Base-by-base conservation (phyloP, 2,797 vertebrate species). In the Brachyalestes nurse region DNA sequence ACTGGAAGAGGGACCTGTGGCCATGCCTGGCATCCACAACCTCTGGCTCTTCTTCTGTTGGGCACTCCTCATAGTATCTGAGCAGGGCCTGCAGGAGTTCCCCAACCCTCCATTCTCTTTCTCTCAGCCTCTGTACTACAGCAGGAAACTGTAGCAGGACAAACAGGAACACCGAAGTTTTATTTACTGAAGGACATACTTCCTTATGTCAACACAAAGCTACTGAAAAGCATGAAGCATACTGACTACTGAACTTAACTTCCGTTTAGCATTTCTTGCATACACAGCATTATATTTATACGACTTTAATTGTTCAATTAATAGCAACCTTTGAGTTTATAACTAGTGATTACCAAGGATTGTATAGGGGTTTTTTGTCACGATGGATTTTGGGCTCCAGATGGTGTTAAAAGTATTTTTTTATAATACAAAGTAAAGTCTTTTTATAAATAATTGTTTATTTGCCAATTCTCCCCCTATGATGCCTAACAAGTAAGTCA, bases 81-180 rank as follows among this genome's bases (percentile, higher is more conserved):
- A 99, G 90, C 81, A 99, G 93, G 38, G 93, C 94, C 90, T 97
- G 97, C 60, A 99, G 94, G 75, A 99, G 93, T 82, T 97, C 96
- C 34, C 97, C 96, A 25, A 96, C 96, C 87, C 93, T 94, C 95
- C 96, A 97, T 82, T 91, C 94, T 87, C 90, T 95, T 81, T 97
- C 96, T 84, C 84, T 92, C 28, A 98, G 92, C 83, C 86, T 93
- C 82, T 95, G 95, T 62, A 96, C 90, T 82, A 98, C 95, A 61
- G 89, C 94, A 76, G 89, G 91, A 70, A 92, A 91, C 92, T 93
- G 89, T 75, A 86, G 55, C 78, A 73, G 47, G 89, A 62, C 84
- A 17, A 82, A 62, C 8, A 78, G 5, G 34, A 75, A 71, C 21
- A 60, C 16, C 67, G 19, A 7, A 73, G n/a, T 45, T 17, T 49